A percentile compares a stretch with the other conserved stretches of the same genome.
These are phyloP conservation scores for Onychorhynchus coronatus DNA, from an alignment of 2,113 vertebrate genomes.

Conservation along the genomic window DNA sequence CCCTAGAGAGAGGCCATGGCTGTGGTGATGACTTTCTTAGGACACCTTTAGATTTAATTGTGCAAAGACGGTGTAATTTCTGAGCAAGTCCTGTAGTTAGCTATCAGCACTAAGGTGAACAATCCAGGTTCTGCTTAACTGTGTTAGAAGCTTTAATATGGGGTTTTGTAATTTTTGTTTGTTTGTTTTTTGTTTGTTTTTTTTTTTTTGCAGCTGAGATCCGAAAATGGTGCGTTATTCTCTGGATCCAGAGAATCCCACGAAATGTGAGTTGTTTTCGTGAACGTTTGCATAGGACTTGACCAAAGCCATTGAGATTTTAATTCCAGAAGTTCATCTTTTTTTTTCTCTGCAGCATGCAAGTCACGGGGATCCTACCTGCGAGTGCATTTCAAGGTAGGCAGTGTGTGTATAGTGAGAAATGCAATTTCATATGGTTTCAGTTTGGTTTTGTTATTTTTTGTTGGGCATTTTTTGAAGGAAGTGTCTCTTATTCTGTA, in stretches of 20 bases:
- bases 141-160: not conserved
- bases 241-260: constrained; percentile 95
- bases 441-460: too few relatives aligned
- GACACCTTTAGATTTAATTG: constrained; percentile 73
- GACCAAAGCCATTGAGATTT: not conserved
- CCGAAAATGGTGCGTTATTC: constrained; percentile 94
- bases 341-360: constrained; percentile 76
- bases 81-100: constrained; percentile 27
- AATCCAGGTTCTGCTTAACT: rapidly evolving
- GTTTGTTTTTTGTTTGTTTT: too few relatives aligned
- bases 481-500: too few relatives aligned
- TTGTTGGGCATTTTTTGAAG: too few relatives aligned
- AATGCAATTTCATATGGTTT: too few relatives aligned
- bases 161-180: not conserved
- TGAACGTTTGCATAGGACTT: rapidly evolving
- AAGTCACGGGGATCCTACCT: constrained; percentile 94
- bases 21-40: constrained; percentile 73
- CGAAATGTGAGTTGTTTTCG: constrained; percentile 84
- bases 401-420: not conserved
- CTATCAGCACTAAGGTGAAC: not conserved
- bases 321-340: not conserved
- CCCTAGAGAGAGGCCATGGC: not conserved
- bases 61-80: constrained; percentile 51
- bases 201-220: constrained; percentile 44
- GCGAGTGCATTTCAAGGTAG: constrained; percentile 94